Percentiles rank a stretch among this genome's conserved stretches.
phyloP scores from a whole-genome alignment of 2,113 vertebrate species.

The Crocuta crocuta region DNA sequence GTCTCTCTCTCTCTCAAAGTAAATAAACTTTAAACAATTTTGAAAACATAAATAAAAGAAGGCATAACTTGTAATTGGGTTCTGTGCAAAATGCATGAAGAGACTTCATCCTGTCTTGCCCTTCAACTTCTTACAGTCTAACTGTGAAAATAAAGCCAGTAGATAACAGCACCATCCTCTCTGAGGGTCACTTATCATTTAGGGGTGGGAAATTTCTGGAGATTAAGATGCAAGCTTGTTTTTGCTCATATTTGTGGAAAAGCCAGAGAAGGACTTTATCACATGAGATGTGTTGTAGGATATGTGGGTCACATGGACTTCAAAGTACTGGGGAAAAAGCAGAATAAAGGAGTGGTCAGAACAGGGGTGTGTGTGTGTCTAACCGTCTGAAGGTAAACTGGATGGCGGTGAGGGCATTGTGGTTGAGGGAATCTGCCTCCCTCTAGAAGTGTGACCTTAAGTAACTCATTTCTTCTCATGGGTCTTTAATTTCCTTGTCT shows the following conservation, averaged over 20 bases:
- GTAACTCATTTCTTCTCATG: neutral
- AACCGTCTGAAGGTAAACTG: neutral
- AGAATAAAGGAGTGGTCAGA: neutral
- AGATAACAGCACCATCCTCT: neutral
- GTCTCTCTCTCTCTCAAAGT: too few species aligned
- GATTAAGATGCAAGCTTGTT: neutral
- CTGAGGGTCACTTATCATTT: too few species aligned
- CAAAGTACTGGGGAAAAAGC: neutral
- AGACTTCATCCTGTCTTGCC: neutral
- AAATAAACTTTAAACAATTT: too few species aligned
- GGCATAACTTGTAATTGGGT: neutral
- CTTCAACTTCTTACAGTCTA: neutral
- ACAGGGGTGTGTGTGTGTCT: too few species aligned
- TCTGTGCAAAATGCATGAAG: neutral
- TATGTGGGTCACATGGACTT: accelerated
- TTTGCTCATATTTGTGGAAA: neutral
- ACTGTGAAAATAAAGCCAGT: neutral
- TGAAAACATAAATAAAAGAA: neutral
- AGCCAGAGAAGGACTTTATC: neutral
- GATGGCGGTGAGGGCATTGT: neutral
- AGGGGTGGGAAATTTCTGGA: neutral
- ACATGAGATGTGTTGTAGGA: too few species aligned
- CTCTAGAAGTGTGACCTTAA: neutral
- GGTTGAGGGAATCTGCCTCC: neutral
- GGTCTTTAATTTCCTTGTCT: neutral